phyloP scores from a whole-genome alignment of 2,113 vertebrate genomes.

The Dascyllus trimaculatus region DNA sequence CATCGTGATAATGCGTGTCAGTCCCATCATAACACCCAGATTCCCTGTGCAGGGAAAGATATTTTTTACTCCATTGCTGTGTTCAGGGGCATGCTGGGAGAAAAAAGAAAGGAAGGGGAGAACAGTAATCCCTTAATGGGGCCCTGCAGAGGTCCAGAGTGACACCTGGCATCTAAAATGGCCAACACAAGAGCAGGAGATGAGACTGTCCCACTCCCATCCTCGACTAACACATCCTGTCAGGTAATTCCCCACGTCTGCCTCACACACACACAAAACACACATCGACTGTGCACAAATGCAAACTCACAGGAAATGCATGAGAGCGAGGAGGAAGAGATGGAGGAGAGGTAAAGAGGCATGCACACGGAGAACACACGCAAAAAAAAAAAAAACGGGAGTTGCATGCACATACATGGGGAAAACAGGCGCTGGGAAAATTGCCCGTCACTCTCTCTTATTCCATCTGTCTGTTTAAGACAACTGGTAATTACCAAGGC shows the following conservation, averaged over 20 bases:
- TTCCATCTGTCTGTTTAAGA: slow-evolving; percentile 87
- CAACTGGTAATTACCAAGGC: slow-evolving; percentile 84
- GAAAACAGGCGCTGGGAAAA: slow-evolving; percentile 75
- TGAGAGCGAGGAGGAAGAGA: slow-evolving; percentile 1
- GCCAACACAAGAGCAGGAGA: slow-evolving; percentile 63
- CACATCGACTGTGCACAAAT: slow-evolving; percentile 28
- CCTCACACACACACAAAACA: slow-evolving; percentile 20
- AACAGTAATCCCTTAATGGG: slow-evolving; percentile 50
- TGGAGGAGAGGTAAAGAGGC: slow-evolving; percentile 33
- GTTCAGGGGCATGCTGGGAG: slow-evolving; percentile 17
- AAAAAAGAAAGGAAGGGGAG: slow-evolving; percentile 26
- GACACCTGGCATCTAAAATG: slow-evolving; percentile 68
- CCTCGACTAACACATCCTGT: slow-evolving; percentile 74
- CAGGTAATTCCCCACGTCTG: slow-evolving; percentile 73
- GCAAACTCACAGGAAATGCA: slow-evolving; percentile 44
- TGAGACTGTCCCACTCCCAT: slow-evolving; percentile 65
- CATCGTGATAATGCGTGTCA: slow-evolving; percentile 29
- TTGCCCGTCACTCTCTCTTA: slow-evolving; percentile 83
- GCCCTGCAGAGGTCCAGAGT: slow-evolving; percentile 57
- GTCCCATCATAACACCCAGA: slow-evolving; percentile 4
- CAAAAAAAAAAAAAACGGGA: slow-evolving; percentile 12
- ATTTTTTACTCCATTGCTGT: neutral
- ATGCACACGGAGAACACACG: slow-evolving; percentile 34
- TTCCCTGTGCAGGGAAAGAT: slow-evolving; percentile 20
- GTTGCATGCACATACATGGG: slow-evolving; percentile 41